Base-by-base conservation (phyloP, 2,888 invertebrate genomes). In the Cantharis rufa region DNA sequence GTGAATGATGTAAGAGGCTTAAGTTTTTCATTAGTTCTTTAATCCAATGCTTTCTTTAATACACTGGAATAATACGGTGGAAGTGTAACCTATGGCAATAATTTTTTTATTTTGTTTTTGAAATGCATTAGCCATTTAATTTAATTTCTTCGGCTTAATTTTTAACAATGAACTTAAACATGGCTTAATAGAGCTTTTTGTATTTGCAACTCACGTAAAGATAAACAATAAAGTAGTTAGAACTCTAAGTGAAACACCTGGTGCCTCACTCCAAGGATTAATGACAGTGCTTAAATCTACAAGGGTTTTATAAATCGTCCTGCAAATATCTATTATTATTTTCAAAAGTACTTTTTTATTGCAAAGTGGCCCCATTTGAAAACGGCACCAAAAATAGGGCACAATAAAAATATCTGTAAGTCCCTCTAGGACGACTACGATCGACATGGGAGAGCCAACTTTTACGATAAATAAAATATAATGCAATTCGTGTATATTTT, bases 221-320 rank as follows among this genome's bases (percentile, higher is more conserved):
- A 61, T 72, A 63, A 24, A 72, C 72, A 63, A 27, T 72, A 72
- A 63, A 15, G 72, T 28, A 63, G 28, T 72, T 63, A 63, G 72
- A 24, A 63, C 75, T 71, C 71, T 68, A 66, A 61, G 64, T 68
- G 48, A 71, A 71, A 27, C 75, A 75, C 75, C 75, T 75, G 75
- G 16, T 75, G 68, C 75, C 71, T 71, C n/a, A 27, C 62, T 18
- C n/a, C 21, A 66, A 69, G 21, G 68, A 75, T 75, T 69, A 71
- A 75, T 75, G 71, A 62, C 62, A 15, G 24, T 21, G 68, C 75
- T 71, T 69, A 63, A 75, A 75, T 71, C 15, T 68, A 71, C 21
- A 62, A 64, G 62, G 28, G 64, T 75, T 68, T 75, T 71, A 62
- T 64, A 68, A 62, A 18, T 48, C 70, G 21, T 13, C 48, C 21